A percentile compares a stretch with the other conserved stretches of the same genome.
These are phyloP conservation scores for Drosophila subsilvestris DNA, from an alignment of 2,888 invertebrate genomes.

Conservation along the genomic window DNA sequence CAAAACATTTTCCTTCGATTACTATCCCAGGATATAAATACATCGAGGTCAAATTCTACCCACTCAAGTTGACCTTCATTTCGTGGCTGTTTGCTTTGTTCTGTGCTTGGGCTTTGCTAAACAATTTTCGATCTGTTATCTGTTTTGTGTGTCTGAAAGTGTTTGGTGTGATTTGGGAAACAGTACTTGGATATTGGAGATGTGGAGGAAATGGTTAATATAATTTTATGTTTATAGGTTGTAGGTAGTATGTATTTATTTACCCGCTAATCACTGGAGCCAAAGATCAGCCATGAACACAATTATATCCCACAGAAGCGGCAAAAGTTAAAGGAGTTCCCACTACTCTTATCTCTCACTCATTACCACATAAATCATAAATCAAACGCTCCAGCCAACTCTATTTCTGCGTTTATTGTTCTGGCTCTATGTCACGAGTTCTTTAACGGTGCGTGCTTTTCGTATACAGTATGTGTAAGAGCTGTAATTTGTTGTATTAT, in stretches of 20 bases:
- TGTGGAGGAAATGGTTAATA: conserved; percentile 27
- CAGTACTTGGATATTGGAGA: conserved; percentile 36
- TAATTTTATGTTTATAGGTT: conserved; percentile 3
- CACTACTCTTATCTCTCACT: not conserved
- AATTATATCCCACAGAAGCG: no score
- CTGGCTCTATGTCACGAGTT: conserved; percentile 9
- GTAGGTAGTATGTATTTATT: no score
- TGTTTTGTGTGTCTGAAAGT: conserved; percentile 11
- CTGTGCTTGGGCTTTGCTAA: conserved; percentile 18
- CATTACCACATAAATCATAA: conserved; percentile 21
- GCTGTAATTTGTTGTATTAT: no score
- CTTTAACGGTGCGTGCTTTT: conserved; percentile 22
- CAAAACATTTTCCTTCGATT: not conserved
- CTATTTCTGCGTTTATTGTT: not conserved
- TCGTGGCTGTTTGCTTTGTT: not conserved
- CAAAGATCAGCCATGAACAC: no score
- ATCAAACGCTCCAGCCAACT: conserved; percentile 8
- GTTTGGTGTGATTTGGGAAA: conserved; percentile 22
- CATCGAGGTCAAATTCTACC: not conserved
- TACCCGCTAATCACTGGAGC: no score
- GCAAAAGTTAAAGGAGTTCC: conserved; percentile 18
- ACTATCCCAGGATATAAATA: conserved; percentile 15
- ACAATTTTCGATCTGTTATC: conserved; percentile 30
- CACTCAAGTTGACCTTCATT: not conserved
- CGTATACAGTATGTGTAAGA: no score